Conservation (phyloP, 2,888 invertebrate genomes). For the Pandemis cinnamomeana region DNA sequence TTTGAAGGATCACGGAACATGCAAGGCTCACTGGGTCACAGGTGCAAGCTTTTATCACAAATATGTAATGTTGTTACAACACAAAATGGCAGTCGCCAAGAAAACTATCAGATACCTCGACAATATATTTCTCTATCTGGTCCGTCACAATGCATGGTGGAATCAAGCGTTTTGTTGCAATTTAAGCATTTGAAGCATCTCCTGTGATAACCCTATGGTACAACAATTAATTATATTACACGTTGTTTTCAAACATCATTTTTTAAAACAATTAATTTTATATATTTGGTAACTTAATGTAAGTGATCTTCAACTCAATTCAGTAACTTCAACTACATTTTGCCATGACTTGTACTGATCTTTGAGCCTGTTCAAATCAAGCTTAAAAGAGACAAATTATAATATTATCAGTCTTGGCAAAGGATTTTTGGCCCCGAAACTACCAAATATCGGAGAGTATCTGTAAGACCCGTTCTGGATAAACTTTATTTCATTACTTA, state of each 20-base stretch:
- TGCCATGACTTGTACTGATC: background rate
- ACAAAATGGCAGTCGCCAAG: constrained; percentile 54
- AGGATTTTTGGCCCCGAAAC: background rate
- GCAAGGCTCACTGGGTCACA: constrained; percentile 60
- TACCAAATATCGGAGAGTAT: background rate
- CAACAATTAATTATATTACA: constrained; percentile 52
- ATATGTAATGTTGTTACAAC: constrained; percentile 67
- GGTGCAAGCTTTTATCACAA: constrained; percentile 73
- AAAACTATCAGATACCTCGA: constrained; percentile 87
- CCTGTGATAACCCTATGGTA: constrained; percentile 92
- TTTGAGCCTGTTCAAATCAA: background rate
- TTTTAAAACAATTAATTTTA: background rate
- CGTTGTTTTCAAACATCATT: background rate
- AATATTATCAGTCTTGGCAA: background rate
- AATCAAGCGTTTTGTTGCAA: constrained; percentile 94
- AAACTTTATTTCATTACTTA: background rate
- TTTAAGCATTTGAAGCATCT: constrained; percentile 95
- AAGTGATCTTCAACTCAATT: background rate
- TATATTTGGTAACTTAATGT: background rate
- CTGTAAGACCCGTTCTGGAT: background rate
- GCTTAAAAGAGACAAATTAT: background rate
- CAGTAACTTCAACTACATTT: background rate
- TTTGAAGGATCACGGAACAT: constrained; percentile 62
- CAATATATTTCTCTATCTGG: constrained; percentile 96
- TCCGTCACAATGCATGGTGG: constrained; percentile 95